These are phyloP conservation scores for Athalia rosae DNA, from an alignment of 2,888 invertebrate genomes.

Conservation along the genomic window DNA sequence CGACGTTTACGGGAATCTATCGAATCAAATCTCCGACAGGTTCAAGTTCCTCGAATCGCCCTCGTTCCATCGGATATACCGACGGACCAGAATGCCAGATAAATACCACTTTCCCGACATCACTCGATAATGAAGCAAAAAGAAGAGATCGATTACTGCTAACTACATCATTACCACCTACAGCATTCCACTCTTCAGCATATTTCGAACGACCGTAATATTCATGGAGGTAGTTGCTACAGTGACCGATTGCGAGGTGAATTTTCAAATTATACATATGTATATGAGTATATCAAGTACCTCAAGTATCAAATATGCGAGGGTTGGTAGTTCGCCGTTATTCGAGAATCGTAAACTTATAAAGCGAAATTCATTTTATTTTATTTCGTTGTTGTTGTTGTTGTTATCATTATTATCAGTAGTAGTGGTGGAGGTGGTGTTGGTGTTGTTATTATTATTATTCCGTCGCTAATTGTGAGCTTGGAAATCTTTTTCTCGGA, in stretches of 20 bases:
- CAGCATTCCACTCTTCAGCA: neutral
- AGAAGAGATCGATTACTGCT: neutral
- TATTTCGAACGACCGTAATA: neutral
- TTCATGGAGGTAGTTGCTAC: neutral
- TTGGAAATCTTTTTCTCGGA: neutral
- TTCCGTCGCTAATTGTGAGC: no score
- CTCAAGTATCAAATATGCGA: no score
- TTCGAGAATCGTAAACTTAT: conserved; percentile 13
- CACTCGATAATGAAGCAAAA: conserved; percentile 29
- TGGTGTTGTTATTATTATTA: no score
- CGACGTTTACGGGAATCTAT: neutral
- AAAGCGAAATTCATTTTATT: neutral
- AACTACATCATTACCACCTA: conserved; percentile 5
- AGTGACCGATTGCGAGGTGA: no score
- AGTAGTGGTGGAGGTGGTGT: no score
- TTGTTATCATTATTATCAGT: no score
- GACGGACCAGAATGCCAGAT: neutral
- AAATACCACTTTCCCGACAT: conserved; percentile 28
- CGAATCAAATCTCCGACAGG: conserved; percentile 1
- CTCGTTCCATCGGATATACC: neutral
- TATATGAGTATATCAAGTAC: no score
- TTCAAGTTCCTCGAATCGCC: neutral
- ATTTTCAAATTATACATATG: no score
- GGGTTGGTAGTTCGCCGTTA: neutral
- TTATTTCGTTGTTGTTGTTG: neutral